These are phyloP conservation scores for Aphaenogaster rudis DNA, from an alignment of 1,140 invertebrate species.

Conservation along the genomic window DNA sequence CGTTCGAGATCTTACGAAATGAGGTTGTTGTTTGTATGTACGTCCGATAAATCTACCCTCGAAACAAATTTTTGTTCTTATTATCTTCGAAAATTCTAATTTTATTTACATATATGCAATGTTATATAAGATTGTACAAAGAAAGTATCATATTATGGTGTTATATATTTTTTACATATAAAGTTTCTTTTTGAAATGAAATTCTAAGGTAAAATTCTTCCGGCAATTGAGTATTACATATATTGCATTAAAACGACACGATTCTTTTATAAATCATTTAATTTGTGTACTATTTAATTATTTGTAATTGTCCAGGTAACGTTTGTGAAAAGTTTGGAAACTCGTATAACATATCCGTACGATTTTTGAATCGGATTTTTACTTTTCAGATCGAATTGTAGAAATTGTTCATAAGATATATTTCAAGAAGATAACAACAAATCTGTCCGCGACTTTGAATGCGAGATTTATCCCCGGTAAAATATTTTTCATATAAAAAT, in stretches of 20 bases:
- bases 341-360: neutral
- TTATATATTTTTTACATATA: neutral
- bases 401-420: neutral
- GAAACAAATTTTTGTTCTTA: neutral
- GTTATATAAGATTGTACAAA: neutral
- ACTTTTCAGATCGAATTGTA: neutral
- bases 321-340: neutral
- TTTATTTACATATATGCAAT: neutral
- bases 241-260: neutral
- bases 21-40: constrained; percentile 74
- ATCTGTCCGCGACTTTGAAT: neutral
- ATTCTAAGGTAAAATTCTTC: neutral
- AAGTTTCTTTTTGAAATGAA: neutral
- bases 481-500: too few relatives aligned
- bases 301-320: neutral
- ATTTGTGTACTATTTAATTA: neutral
- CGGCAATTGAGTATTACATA: neutral
- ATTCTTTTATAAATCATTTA: neutral
- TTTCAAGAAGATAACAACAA: constrained; percentile 2
- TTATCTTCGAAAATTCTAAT: neutral
- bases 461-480: too few relatives aligned
- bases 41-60: constrained; percentile 11
- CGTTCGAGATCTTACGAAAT: constrained; percentile 69
- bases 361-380: constrained; percentile 7
- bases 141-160: neutral